Evolutionary conservation across 2,888 invertebrate genomes (phyloP).

Genomic region (Cepaea hortensis): DNA sequence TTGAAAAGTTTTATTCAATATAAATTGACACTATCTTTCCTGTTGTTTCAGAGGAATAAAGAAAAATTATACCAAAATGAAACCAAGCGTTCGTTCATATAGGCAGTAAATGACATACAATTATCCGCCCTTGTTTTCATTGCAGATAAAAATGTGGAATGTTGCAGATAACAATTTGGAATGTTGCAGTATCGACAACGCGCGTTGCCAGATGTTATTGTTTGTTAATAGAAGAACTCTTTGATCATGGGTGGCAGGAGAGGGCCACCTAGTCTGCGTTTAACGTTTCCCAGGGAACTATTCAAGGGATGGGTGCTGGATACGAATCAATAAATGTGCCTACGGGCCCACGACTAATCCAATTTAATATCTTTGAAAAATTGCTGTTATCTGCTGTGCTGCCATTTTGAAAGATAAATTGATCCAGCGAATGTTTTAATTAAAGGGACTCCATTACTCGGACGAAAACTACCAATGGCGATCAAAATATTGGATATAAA

Average conservation of each 20-base stretch:
- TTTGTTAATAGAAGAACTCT: slow-evolving; percentile 24
- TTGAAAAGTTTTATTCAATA: slow-evolving; percentile 10
- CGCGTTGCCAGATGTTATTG: slow-evolving; percentile 36
- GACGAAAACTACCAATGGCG: slow-evolving; percentile 12
- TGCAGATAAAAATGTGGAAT: no score
- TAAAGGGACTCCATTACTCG: slow-evolving; percentile 32
- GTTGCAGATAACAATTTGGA: no score
- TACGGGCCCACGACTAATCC: slow-evolving; percentile 36
- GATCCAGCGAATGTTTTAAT: slow-evolving; percentile 15
- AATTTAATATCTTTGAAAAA: slow-evolving; percentile 48
- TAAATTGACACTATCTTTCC: slow-evolving; percentile 26
- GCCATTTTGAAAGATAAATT: slow-evolving; percentile 44
- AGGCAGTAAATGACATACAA: not conserved
- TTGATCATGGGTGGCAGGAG: slow-evolving; percentile 24
- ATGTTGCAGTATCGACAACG: no score
- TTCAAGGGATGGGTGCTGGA: not conserved
- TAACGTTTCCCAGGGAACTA: not conserved
- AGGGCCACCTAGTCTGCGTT: slow-evolving; percentile 10
- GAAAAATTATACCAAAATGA: not conserved
- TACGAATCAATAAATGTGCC: slow-evolving; percentile 38
- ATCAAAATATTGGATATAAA: not conserved
- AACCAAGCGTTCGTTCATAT: not conserved
- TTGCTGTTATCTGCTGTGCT: slow-evolving; percentile 37
- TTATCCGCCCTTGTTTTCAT: no score
- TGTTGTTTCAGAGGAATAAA: not conserved